A percentile compares a stretch with the other conserved stretches of the same genome.
Conservation (phyloP, 2,797 vertebrate species). For the Dallia pectoralis region DNA sequence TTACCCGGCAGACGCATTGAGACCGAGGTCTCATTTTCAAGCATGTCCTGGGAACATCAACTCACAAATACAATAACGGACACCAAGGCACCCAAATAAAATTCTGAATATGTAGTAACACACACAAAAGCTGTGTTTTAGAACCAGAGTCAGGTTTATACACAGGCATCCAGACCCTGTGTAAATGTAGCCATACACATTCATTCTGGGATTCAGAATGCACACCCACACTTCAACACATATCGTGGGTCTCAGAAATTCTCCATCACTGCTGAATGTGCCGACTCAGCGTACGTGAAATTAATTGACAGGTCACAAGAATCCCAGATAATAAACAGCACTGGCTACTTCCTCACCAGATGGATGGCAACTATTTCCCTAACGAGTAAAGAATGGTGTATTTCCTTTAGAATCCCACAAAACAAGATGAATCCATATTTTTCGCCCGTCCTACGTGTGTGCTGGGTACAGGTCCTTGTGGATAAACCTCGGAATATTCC, state of each 20-base stretch:
- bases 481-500: neutral
- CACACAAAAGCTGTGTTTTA: no score
- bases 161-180: conserved; percentile 9
- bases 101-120: no score
- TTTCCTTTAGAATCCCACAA: conserved; percentile 13
- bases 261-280: conserved; percentile 31
- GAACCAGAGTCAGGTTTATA: no score
- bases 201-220: neutral
- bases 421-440: conserved; percentile 17
- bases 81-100: no score
- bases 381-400: conserved; percentile 37
- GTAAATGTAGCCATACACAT: neutral
- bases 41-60: no score
- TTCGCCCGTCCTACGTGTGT: neutral
- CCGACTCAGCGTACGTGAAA: conserved; percentile 49
- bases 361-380: conserved; percentile 14
- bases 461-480: neutral
- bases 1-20: no score
- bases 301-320: conserved; percentile 40
- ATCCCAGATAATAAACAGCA: neutral
- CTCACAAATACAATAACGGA: no score
- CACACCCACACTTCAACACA: conserved; percentile 2
- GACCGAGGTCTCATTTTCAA: no score
- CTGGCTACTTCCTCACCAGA: conserved; percentile 23
- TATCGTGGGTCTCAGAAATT: conserved; percentile 29